Evolutionary conservation across 2,113 vertebrate species (phyloP).

Genomic region (Halcyon senegalensis): DNA sequence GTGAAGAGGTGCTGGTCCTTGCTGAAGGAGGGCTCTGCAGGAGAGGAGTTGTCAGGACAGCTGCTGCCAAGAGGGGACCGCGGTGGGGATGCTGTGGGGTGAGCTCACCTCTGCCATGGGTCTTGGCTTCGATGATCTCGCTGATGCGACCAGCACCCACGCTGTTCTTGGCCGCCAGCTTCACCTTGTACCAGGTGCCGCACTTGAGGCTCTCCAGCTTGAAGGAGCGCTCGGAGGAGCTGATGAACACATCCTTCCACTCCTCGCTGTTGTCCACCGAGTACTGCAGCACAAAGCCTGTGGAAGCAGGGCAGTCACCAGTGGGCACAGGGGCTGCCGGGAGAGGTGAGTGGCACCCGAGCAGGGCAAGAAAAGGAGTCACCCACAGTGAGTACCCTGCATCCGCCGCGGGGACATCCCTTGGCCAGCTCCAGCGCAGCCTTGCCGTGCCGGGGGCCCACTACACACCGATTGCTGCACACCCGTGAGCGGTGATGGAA

Average conservation of each 20-base stretch:
- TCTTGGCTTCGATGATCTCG: slow-evolving; percentile 99
- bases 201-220: slow-evolving; percentile 95
- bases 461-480: background rate
- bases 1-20: slow-evolving; percentile 97
- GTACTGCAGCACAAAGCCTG: slow-evolving; percentile 97
- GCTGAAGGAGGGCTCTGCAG: slow-evolving; percentile 94
- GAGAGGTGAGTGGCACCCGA: too few relatives aligned
- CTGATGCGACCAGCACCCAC: slow-evolving; percentile 97
- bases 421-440: rapidly evolving
- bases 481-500: rapidly evolving
- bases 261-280: slow-evolving; percentile 98
- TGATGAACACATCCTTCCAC: slow-evolving; percentile 97
- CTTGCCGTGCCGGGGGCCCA: background rate
- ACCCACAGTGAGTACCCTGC: background rate
- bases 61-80: rapidly evolving
- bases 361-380: background rate
- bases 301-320: rapidly evolving
- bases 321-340: background rate
- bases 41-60: background rate
- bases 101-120: slow-evolving; percentile 88
- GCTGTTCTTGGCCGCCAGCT: slow-evolving; percentile 97
- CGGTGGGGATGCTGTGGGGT: rapidly evolving
- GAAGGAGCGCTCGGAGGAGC: slow-evolving; percentile 92
- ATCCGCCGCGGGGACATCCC: rapidly evolving
- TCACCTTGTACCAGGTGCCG: slow-evolving; percentile 99